These are phyloP conservation scores for Cinara cedri DNA, from an alignment of 2,888 invertebrate species.

Conservation along the genomic window DNA sequence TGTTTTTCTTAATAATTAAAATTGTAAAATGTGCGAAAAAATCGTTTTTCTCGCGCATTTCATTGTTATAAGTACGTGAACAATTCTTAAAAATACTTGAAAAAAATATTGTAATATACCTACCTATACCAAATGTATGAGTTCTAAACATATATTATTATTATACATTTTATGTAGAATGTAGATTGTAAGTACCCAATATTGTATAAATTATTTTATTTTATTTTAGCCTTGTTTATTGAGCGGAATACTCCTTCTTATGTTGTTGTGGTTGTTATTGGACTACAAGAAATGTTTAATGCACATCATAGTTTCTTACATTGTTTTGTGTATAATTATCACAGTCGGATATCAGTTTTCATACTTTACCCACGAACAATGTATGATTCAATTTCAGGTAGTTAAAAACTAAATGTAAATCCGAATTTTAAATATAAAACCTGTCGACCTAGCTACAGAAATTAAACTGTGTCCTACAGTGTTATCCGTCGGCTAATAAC, in stretches of 20 bases:
- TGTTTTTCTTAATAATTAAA: background rate
- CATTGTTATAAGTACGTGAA: too few species aligned
- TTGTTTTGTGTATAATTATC: background rate
- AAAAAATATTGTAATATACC: too few species aligned
- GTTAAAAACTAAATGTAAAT: background rate
- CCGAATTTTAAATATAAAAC: background rate
- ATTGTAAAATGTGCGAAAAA: too few species aligned
- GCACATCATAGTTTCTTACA: background rate
- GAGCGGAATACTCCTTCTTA: background rate
- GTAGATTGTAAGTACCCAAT: too few species aligned
- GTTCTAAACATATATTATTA: too few species aligned
- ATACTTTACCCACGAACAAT: background rate
- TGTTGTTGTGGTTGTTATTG: slow-evolving; percentile 2
- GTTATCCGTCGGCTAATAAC: too few species aligned
- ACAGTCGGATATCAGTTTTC: slow-evolving; percentile 9
- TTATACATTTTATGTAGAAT: too few species aligned
- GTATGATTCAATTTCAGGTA: background rate
- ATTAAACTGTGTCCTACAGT: too few species aligned
- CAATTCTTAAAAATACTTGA: too few species aligned
- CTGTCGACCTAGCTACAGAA: too few species aligned
- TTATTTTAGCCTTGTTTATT: slow-evolving; percentile 23
- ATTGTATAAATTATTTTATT: background rate
- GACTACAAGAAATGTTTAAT: background rate
- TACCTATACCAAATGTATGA: too few species aligned
- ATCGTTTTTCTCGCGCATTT: too few species aligned